These are phyloP conservation scores for Globicephala melas DNA, from an alignment of 2,113 vertebrate species.

Conservation along the genomic window DNA sequence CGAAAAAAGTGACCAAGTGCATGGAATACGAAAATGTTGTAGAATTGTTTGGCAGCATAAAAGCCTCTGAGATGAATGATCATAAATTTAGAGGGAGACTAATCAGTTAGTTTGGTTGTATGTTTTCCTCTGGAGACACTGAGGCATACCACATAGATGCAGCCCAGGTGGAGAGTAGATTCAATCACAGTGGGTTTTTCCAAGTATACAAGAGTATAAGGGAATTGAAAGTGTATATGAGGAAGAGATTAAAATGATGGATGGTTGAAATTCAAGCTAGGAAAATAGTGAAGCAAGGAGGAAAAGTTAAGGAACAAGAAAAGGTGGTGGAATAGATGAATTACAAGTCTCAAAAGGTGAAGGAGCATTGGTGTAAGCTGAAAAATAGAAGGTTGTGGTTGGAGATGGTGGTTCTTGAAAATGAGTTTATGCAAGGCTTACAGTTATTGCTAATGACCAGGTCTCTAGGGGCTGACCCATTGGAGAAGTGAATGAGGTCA, in stretches of 20 bases:
- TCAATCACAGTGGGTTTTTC: not conserved
- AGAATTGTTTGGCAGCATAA: not conserved
- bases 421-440: not conserved
- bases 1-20: not conserved
- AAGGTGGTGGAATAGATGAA: not conserved
- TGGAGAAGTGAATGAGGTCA: not conserved
- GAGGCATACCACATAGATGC: not conserved
- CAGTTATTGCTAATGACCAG: not conserved
- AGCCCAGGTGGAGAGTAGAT: not conserved
- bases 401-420: not conserved
- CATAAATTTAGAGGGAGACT: not conserved
- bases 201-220: not conserved
- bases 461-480: not conserved
- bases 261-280: not conserved
- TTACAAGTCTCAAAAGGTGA: not conserved
- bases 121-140: not conserved
- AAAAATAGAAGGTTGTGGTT: not conserved
- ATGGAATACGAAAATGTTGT: not conserved
- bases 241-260: not conserved
- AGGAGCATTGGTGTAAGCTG: not conserved
- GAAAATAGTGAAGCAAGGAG: not conserved
- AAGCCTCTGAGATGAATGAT: not conserved
- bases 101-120: not conserved
- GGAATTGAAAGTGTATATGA: not conserved
- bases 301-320: not conserved